Evolutionary conservation across 1,140 invertebrate genomes (phyloP), one percentile per base, ranked within the genome.

Genomic region (Drosophila gunungcola): DNA sequence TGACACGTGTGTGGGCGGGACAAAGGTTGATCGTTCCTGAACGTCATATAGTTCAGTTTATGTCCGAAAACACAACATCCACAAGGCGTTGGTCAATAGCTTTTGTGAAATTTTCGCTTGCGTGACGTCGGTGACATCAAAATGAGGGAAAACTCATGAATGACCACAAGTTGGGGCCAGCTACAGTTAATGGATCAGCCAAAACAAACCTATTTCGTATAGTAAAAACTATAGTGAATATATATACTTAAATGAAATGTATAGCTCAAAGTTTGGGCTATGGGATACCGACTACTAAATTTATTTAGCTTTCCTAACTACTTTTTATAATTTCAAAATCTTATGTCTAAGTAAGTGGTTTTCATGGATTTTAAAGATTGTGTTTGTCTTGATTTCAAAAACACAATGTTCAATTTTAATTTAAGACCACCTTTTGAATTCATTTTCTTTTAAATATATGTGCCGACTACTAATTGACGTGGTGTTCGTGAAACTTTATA

Each of bases 1-100:
- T 41, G 65, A 72, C 79, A 86, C 79, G 80, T 88, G 70, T 76
- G 82, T 83, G 62, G 82, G 83, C 62, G 82, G 65, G 72, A 27
- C 55, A 73, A 77, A 68, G 67, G 68, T 78, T 81, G 60, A 64
- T 49, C 34, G 65, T 42, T 39, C 41, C 56, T 54, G 46, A 56
- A 57, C 54, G 13, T 43, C 39, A 29, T 36, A 46, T 41, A 49
- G 27, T 51, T 56, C 38, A 60, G 41, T 49, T 62, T 45, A 60
- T 55, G 76, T 57, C 46, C 56, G 36, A 61, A 60, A 25, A 25
- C 12, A 10, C 27, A 27, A 52, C 67, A 75, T 61, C 51, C 48
- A 67, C 81, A 43, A 84, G 49, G 51, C 68, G 41, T 73, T 63
- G 72, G 69, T 41, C 69, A 76, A 55, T 62, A 57, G 21, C 73